phyloP scores from a whole-genome alignment of 2,113 vertebrate species.

The Anas platyrhynchos region DNA sequence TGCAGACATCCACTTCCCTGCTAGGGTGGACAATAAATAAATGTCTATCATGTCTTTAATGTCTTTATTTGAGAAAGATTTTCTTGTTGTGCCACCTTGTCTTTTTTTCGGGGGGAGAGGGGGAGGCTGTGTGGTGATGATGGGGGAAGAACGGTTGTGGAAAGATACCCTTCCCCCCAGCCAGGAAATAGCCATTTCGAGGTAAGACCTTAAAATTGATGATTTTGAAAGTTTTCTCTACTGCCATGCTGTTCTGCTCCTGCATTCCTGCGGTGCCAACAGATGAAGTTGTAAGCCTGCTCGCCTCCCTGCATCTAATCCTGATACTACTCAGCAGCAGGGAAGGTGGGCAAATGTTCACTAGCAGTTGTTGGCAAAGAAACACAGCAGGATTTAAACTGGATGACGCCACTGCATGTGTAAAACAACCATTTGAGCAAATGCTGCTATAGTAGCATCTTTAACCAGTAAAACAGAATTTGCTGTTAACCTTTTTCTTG shows the following conservation, averaged over 20 bases:
- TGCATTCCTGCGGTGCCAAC: conserved; percentile 66
- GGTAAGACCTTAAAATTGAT: conserved; percentile 65
- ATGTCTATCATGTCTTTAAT: neutral
- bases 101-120: too few relatives aligned
- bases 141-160: neutral
- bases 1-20: neutral
- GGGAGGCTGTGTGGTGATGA: too few relatives aligned
- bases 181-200: conserved; percentile 52
- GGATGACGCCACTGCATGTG: conserved; percentile 56
- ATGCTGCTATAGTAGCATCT: conserved; percentile 54
- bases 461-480: conserved; percentile 50
- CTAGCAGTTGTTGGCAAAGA: conserved; percentile 75
- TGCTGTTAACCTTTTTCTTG: conserved; percentile 60
- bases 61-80: conserved; percentile 10
- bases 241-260: conserved; percentile 70
- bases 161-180: neutral
- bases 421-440: conserved; percentile 69
- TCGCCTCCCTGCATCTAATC: conserved; percentile 71
- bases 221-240: conserved; percentile 69
- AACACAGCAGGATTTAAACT: conserved; percentile 72
- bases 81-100: neutral
- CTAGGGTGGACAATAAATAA: conserved; percentile 21
- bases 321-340: conserved; percentile 70
- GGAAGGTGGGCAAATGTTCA: conserved; percentile 73
- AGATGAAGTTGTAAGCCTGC: conserved; percentile 75